Evolutionary conservation across 2,113 vertebrate species (phyloP).

Genomic region (Oncorhynchus masou): DNA sequence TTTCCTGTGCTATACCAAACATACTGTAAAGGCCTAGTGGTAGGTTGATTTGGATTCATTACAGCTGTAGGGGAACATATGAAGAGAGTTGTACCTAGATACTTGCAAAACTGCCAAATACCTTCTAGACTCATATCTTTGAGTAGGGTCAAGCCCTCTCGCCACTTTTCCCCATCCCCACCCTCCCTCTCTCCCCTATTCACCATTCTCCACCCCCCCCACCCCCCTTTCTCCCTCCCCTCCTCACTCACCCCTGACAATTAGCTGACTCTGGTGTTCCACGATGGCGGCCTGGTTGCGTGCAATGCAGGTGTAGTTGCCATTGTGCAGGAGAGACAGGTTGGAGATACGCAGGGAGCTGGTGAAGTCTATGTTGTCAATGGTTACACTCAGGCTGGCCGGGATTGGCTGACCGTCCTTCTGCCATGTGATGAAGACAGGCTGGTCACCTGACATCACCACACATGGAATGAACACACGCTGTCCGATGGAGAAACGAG

Average conservation of each 20-base stretch:
- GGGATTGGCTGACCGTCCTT: constrained; percentile 93
- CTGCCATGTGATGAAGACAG: constrained; percentile 98
- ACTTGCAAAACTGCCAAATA: too few relatives aligned
- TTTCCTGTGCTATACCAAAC: too few relatives aligned
- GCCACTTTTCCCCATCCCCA: neutral
- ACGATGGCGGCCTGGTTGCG: constrained; percentile 91
- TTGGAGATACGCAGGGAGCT: constrained; percentile 96
- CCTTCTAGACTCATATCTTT: neutral
- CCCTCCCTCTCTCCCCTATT: neutral
- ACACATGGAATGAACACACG: constrained; percentile 96
- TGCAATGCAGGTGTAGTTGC: constrained; percentile 96
- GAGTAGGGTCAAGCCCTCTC: neutral
- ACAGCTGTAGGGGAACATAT: too few relatives aligned
- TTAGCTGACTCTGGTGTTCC: constrained; percentile 94
- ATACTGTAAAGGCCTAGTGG: too few relatives aligned
- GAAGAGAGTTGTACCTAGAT: too few relatives aligned
- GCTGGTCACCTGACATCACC: constrained; percentile 94
- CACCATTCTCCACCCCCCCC: neutral
- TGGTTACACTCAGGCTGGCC: constrained; percentile 91
- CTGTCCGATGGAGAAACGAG: constrained; percentile 94
- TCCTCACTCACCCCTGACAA: constrained; percentile 86
- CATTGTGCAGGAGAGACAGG: constrained; percentile 93
- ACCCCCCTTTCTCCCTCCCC: neutral
- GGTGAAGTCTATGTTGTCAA: constrained; percentile 98
- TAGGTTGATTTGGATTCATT: too few relatives aligned